Evolutionary conservation across 2,113 vertebrate genomes (phyloP), one percentile per base, ranked within the genome.

Genomic region (Syngnathoides biaculeatus): DNA sequence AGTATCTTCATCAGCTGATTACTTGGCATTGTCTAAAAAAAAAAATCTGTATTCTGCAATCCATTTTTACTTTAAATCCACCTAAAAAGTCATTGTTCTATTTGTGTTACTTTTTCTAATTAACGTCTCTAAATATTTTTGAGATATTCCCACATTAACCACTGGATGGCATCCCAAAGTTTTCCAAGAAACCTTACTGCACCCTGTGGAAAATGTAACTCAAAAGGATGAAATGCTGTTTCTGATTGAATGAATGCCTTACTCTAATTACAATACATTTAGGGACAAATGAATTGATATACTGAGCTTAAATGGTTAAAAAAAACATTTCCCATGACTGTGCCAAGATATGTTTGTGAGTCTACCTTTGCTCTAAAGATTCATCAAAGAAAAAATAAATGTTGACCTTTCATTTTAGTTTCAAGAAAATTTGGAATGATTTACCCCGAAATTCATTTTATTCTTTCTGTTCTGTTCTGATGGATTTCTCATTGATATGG

Each of bases 111-210:
- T 17, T 47, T 63, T 0, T 66, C 50, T 15, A 43, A 71, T 24
- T 67, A 65, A 58, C 56, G 66, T 53, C 30, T 62, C 1, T 57
- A 15, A 62, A 43, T 53, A 62, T 24, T 43, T 62, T 13, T 22
- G 45, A 42, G 10, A 22, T 3, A 63, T 78, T 67, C 55, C 13
- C 14, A 22, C 38, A 6, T 13, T 64, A 48, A 66, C 72, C 77
- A 79, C 72, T 55, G 57, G 80, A 63, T 71, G 75, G 75, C 71
- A 52, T 43, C 60, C 68, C 1, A 5, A 30, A 15, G 47, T 47
- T 61, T n/a, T n/a, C n/a, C n/a, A n/a, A 77, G 26, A 12, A 24
- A 69, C 22, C 14, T 8, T 22, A 27, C 40, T 67, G 50, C 7
- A 64, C 8, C 19, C 40, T 19, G 30, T 35, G 38, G 57, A 45